Evolutionary conservation across 2,113 vertebrate genomes (phyloP), one percentile per base, ranked within the genome.

Genomic region (Zosterops japonicus): DNA sequence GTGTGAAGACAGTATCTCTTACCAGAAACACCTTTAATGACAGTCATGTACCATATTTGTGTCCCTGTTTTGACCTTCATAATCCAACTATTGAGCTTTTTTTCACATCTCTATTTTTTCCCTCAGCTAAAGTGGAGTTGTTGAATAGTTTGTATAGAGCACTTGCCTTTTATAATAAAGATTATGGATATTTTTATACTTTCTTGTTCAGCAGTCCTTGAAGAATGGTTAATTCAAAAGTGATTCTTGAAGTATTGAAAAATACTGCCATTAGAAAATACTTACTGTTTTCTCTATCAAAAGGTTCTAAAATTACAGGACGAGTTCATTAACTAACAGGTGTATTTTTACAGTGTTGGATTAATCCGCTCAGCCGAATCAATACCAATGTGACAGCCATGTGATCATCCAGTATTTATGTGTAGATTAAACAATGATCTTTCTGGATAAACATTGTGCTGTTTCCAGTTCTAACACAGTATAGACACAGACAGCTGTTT

Each of bases 131-230:
- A 55, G 19, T 67, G 16, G 17, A 85, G 23, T 55, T 61, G 27
- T 69, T 75, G 60, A 74, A 81, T 68, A 63, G 46, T 87, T 78
- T 71, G 9, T 44, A 8, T 55, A 56, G 41, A 79, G 57, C n/a
- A 29, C 25, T 80, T 87, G 28, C n/a, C 69, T 53, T 92, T 85
- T 61, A 13, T 42, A 78, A 64, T 53, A 70, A 92, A 79, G 33
- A 35, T 33, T 23, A 46, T 55, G 49, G 35, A 31, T 8, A 41
- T 89, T 88, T 85, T 74, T 35, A 16, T 64, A 55, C 4, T 2
- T 52, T 93, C 69, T 61, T 92, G n/a, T 83, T 72, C 39, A 60
- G 50, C 50, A 83, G 59, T 90, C 87, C 94, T 94, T 96, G 94
- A 96, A 93, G 59, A 97, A 94, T 70, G 50, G 12, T 57, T 87